These are phyloP conservation scores for Capitella teleta DNA, from an alignment of 1,140 invertebrate genomes.

Conservation along the genomic window DNA sequence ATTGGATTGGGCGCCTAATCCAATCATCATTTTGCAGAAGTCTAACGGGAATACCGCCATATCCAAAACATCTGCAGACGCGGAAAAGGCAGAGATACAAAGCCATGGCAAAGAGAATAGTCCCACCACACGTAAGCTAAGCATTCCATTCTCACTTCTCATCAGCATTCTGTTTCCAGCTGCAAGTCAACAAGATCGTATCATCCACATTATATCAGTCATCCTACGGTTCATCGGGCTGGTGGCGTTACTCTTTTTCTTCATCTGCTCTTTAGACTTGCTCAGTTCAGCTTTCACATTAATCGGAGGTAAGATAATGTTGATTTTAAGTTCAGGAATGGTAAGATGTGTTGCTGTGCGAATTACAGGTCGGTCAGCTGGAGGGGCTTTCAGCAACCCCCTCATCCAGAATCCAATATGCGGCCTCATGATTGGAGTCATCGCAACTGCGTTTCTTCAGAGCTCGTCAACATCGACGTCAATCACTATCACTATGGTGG, in stretches of 20 bases:
- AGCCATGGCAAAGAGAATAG: no score
- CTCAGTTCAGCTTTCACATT: slow-evolving; percentile 50
- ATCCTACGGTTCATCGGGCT: slow-evolving; percentile 29
- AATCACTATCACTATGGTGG: slow-evolving; percentile 53
- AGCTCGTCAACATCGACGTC: slow-evolving; percentile 52
- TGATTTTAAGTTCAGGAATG: background rate
- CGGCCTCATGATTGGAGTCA: slow-evolving; percentile 50
- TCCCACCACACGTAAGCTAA: no score
- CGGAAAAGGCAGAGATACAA: no score
- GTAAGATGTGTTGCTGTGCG: background rate
- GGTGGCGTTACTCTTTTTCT: slow-evolving; percentile 46
- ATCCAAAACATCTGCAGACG: no score
- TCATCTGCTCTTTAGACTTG: slow-evolving; percentile 52
- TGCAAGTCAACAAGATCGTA: no score
- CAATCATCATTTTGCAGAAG: no score
- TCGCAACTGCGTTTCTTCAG: slow-evolving; percentile 53
- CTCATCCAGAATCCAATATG: slow-evolving; percentile 45
- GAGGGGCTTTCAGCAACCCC: slow-evolving; percentile 41
- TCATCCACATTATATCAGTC: no score
- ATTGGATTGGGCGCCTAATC: no score
- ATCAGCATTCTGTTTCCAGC: no score
- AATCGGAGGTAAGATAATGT: slow-evolving; percentile 43
- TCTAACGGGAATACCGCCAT: no score
- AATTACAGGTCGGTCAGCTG: slow-evolving; percentile 13
- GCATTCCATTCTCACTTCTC: no score